Base-by-base conservation (phyloP, 2,797 vertebrate genomes). In the Darevskia mixta region DNA sequence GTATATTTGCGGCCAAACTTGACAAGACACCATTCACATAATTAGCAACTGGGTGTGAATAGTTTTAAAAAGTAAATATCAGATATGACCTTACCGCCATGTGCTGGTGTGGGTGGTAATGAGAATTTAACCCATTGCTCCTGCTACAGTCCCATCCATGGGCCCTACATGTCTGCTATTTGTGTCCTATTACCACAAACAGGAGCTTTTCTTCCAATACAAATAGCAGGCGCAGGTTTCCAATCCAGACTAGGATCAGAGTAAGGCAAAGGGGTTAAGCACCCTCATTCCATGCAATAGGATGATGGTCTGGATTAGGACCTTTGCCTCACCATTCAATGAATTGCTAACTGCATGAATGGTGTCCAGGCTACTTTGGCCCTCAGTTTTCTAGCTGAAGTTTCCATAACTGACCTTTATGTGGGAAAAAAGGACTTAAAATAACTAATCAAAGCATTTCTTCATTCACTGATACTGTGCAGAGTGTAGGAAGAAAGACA, bases 401-500 rank as follows among this genome's bases (percentile, higher is more conserved):
- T 55, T 45, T 86, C 61, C 43, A 49, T 43, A 86, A 78, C 8
- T 86, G 41, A 45, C 20, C 6, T 69, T 35, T 8, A 61, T 38
- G 64, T 35, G 27, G 18, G n/a, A 8, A 79, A 49, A 85, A 20
- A 18, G 41, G 7, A 49, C 5, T 49, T 49, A 3, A 67, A 77
- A 76, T 9, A 25, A 7, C 17, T 85, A 75, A 18, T 13, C 8
- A 41, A 45, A 61, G 41, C 1, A 27, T 78, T 64, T 43, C 29
- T 32, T 79, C 15, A 29, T 43, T 61, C 64, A 27, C 49, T 79
- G 43, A 69, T 43, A 49, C 0, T 80, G 90, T 86, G 82, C 32
- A 1, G 73, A 79, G 25, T 83, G 45, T 85, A 61, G 76, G 92
- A 93, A 91, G 55, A 83, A n/a, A 66, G 87, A 75, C 38, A 90